Evolutionary conservation across 2,113 vertebrate genomes (phyloP).

Genomic region (Melanotaenia duboulayi): DNA sequence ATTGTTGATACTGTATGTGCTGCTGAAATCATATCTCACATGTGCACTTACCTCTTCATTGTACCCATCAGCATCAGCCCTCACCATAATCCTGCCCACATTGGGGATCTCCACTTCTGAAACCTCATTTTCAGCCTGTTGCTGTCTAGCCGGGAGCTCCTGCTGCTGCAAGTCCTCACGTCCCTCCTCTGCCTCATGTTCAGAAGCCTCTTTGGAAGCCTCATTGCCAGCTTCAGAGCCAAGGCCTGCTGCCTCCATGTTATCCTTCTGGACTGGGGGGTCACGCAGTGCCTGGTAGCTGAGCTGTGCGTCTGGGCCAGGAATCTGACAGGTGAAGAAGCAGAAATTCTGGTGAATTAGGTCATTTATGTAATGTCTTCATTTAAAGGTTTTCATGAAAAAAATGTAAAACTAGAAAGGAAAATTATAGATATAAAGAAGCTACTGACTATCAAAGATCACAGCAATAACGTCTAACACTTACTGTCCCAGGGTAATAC

Average conservation of each 20-base stretch:
- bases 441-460: too few relatives aligned
- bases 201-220: slow-evolving; percentile 32
- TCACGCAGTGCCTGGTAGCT: slow-evolving; percentile 26
- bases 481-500: too few relatives aligned
- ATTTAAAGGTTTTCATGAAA: too few relatives aligned
- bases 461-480: too few relatives aligned
- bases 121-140: slow-evolving; percentile 84
- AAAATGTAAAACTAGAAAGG: too few relatives aligned
- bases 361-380: too few relatives aligned
- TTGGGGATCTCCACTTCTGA: slow-evolving; percentile 97
- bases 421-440: too few relatives aligned
- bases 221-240: slow-evolving; percentile 7
- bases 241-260: neutral
- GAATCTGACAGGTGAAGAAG: slow-evolving; percentile 36
- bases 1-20: neutral
- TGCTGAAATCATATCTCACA: neutral
- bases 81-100: slow-evolving; percentile 94
- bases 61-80: slow-evolving; percentile 93
- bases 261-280: slow-evolving; percentile 5
- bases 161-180: slow-evolving; percentile 32
- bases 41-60: slow-evolving; percentile 91
- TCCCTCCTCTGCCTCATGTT: slow-evolving; percentile 9
- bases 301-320: slow-evolving; percentile 32
- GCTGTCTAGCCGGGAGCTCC: slow-evolving; percentile 67
- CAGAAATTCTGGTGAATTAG: too few relatives aligned